Conservation (phyloP, 2,888 invertebrate species). For the Erannis defoliaria region DNA sequence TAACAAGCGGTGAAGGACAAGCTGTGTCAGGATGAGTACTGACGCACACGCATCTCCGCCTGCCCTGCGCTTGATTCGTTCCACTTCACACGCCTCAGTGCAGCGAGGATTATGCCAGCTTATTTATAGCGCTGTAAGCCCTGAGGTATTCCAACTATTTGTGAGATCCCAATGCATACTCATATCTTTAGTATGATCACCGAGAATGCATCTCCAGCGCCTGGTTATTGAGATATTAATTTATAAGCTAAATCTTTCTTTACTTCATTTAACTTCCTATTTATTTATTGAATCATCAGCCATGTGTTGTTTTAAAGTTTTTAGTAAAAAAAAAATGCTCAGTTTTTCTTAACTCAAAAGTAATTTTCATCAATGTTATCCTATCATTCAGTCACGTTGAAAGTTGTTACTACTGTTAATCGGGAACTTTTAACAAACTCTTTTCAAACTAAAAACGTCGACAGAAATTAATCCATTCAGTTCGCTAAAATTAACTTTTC, state of each 20-base stretch:
- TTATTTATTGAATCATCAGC: conserved; percentile 3
- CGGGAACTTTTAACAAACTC: conserved; percentile 17
- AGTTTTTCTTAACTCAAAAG: too few species aligned
- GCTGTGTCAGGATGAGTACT: conserved; percentile 60
- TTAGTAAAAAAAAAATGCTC: neutral
- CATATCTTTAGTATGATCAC: conserved; percentile 13
- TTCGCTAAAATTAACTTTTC: conserved; percentile 46
- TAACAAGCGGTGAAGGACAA: conserved; percentile 65
- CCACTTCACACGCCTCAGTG: conserved; percentile 67
- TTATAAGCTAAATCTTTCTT: conserved; percentile 14
- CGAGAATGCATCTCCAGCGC: conserved; percentile 6
- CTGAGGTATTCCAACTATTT: conserved; percentile 55
- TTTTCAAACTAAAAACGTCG: conserved; percentile 44
- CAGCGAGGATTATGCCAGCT: conserved; percentile 54
- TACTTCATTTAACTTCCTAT: neutral
- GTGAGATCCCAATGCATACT: conserved; percentile 42
- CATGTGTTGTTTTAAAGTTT: neutral
- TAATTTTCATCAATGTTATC: neutral
- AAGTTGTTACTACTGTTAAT: neutral
- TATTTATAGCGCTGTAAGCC: conserved; percentile 62
- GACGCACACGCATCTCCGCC: conserved; percentile 58
- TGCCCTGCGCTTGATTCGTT: conserved; percentile 50
- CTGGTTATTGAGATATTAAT: conserved; percentile 16
- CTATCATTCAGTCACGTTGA: conserved; percentile 9
- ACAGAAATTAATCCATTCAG: conserved; percentile 53